These are phyloP conservation scores for Neelides sp. DNA, from an alignment of 1,140 invertebrate species.

Conservation along the genomic window DNA sequence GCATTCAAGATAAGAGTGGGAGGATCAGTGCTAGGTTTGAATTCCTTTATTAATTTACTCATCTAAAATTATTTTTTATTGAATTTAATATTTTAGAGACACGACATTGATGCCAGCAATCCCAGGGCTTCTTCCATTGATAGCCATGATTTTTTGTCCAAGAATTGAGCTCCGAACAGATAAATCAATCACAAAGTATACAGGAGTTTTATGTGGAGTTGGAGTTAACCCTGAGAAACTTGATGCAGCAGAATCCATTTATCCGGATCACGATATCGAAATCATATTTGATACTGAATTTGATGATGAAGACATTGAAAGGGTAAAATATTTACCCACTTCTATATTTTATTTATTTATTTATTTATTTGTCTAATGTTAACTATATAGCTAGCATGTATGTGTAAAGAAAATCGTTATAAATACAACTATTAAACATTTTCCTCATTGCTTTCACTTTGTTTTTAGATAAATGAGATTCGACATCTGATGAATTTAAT, in stretches of 20 bases:
- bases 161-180: constrained; percentile 55
- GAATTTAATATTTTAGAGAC: constrained; percentile 34
- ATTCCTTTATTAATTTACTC: constrained; percentile 7
- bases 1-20: constrained; percentile 19
- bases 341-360: neutral
- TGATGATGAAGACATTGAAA: constrained; percentile 47
- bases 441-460: constrained; percentile 10
- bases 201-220: constrained; percentile 67
- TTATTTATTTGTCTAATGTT: neutral
- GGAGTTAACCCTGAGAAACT: constrained; percentile 47
- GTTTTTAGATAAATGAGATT: constrained; percentile 46
- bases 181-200: constrained; percentile 44
- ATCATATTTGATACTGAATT: constrained; percentile 60
- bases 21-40: constrained; percentile 19
- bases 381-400: neutral
- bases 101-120: constrained; percentile 82
- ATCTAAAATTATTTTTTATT: neutral
- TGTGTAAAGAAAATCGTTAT: neutral
- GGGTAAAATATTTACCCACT: constrained; percentile 42
- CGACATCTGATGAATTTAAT: constrained; percentile 46
- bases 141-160: constrained; percentile 68
- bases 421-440: neutral
- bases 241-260: constrained; percentile 39
- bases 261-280: constrained; percentile 71
- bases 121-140: constrained; percentile 58